Conservation (phyloP, 2,113 vertebrate genomes). For the Centrocercus urophasianus region DNA sequence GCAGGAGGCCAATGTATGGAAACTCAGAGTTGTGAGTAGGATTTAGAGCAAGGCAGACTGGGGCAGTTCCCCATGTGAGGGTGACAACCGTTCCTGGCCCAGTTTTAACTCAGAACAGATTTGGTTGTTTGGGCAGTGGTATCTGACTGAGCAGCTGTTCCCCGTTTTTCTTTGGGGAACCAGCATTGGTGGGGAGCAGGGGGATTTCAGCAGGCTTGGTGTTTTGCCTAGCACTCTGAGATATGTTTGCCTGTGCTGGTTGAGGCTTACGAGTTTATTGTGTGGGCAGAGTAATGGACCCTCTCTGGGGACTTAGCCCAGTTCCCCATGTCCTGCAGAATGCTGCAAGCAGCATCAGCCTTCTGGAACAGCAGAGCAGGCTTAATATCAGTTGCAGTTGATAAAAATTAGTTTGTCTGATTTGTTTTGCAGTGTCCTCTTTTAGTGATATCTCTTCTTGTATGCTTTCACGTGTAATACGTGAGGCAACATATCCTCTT, state of each 20-base stretch:
- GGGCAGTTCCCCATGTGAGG: rapidly evolving
- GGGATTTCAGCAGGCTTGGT: rapidly evolving
- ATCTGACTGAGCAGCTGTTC: not conserved
- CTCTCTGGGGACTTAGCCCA: rapidly evolving
- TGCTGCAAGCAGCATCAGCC: not conserved
- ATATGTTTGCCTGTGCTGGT: not conserved
- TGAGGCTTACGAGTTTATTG: not conserved
- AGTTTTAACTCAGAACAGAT: not conserved
- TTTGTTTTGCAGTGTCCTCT: not conserved
- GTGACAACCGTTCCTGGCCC: not conserved
- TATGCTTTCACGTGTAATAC: not conserved
- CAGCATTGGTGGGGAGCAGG: not conserved
- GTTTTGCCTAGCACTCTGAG: not conserved
- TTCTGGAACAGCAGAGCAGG: not conserved
- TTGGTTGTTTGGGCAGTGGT: not conserved
- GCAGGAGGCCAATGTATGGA: not conserved
- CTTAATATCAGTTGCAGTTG: not conserved
- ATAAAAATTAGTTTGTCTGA: not conserved
- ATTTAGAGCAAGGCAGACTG: not conserved
- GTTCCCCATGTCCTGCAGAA: not conserved
- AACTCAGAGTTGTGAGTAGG: not conserved
- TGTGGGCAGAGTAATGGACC: not conserved
- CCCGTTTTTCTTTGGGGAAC: not conserved
- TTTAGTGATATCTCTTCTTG: not conserved
- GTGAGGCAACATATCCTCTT: not conserved